Evolutionary conservation across 2,113 vertebrate genomes (phyloP).

Genomic region (Panthera leo): DNA sequence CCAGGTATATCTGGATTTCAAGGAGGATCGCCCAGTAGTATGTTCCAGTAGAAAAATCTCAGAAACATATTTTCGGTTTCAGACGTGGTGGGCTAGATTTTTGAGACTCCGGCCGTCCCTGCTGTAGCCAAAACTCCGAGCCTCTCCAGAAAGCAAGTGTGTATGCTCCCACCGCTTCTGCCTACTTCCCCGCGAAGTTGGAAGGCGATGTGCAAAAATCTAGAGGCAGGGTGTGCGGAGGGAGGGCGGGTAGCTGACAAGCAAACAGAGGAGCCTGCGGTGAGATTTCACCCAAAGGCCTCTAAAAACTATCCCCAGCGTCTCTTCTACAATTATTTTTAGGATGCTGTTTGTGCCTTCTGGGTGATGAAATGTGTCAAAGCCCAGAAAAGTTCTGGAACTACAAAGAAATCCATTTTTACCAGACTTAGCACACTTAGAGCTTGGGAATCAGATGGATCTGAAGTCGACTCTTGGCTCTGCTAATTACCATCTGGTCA

Average conservation of each 20-base stretch:
- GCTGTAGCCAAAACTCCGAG: constrained; percentile 41
- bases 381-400: background rate
- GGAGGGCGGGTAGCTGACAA: background rate
- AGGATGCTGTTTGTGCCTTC: background rate
- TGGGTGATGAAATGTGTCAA: background rate
- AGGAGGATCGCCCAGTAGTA: background rate
- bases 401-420: background rate
- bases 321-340: constrained; percentile 17
- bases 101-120: constrained; percentile 44
- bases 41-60: background rate
- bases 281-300: background rate
- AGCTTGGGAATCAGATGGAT: background rate
- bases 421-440: background rate
- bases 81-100: constrained; percentile 51
- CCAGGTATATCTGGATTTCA: background rate
- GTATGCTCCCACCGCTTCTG: constrained; percentile 24
- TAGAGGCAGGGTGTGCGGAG: background rate
- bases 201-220: background rate
- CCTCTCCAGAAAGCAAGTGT: constrained; percentile 33
- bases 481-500: background rate
- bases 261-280: background rate
- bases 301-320: background rate
- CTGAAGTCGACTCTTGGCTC: background rate
- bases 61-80: constrained; percentile 42
- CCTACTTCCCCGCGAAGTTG: background rate